These are phyloP conservation scores for Geococcyx californianus DNA, from an alignment of 2,113 vertebrate species.

Conservation along the genomic window DNA sequence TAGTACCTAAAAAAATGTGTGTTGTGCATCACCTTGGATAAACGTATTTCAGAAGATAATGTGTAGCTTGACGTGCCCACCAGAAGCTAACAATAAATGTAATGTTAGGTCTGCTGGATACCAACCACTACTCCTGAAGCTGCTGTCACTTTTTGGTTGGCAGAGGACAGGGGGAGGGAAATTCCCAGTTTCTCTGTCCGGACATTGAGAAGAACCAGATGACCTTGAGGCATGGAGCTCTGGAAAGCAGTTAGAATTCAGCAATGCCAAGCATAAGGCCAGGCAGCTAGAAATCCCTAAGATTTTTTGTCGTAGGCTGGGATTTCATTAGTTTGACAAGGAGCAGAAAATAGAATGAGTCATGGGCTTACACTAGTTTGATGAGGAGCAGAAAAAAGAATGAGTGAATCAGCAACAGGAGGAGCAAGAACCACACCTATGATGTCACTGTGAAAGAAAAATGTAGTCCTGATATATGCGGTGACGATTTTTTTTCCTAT, in stretches of 20 bases:
- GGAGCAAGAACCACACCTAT: neutral
- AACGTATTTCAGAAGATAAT: neutral
- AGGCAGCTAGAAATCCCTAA: neutral
- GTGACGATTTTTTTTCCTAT: neutral
- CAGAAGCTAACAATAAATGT: neutral
- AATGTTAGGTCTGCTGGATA: neutral
- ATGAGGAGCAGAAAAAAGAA: constrained; percentile 11
- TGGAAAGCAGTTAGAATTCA: neutral
- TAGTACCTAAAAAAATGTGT: neutral
- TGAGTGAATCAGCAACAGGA: neutral
- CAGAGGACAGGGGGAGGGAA: fast-evolving
- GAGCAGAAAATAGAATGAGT: constrained; percentile 2
- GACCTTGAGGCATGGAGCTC: neutral
- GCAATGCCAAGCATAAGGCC: neutral
- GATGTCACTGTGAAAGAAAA: neutral
- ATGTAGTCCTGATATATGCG: neutral
- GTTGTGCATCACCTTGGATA: neutral
- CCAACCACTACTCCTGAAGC: neutral
- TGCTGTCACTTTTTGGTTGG: neutral
- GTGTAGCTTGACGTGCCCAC: fast-evolving
- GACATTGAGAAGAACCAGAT: neutral
- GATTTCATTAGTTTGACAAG: neutral
- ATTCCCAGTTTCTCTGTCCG: neutral
- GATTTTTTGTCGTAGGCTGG: neutral
- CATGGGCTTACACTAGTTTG: neutral